Evolutionary conservation across 2,888 invertebrate genomes (phyloP).

Genomic region (Drosophila cognata): DNA sequence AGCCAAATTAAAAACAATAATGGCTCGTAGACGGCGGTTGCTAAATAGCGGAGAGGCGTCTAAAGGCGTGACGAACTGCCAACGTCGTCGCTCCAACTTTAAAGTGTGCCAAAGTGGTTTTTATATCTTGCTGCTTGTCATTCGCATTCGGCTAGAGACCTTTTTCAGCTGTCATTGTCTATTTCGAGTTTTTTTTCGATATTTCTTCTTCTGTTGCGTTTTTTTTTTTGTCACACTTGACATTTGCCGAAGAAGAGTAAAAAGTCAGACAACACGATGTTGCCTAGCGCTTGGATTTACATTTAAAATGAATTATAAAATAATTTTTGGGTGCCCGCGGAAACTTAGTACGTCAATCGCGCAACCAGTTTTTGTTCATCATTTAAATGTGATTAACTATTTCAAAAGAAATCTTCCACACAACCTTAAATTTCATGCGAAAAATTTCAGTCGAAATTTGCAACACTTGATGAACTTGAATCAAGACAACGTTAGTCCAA

Average conservation of each 20-base stretch:
- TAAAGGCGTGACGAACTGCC: slow-evolving; percentile 76
- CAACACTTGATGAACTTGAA: slow-evolving; percentile 16
- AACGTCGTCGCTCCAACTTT: slow-evolving; percentile 58
- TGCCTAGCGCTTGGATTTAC: slow-evolving; percentile 51
- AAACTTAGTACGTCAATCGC: slow-evolving; percentile 63
- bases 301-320: slow-evolving; percentile 63
- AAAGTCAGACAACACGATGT: slow-evolving; percentile 38
- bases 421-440: slow-evolving; percentile 40
- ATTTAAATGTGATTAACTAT: slow-evolving; percentile 53
- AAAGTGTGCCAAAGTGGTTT: slow-evolving; percentile 65
- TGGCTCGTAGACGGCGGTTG: slow-evolving; percentile 53
- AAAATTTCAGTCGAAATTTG: slow-evolving; percentile 26
- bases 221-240: slow-evolving; percentile 59
- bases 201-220: slow-evolving; percentile 17
- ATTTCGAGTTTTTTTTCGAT: slow-evolving; percentile 51
- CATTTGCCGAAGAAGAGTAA: slow-evolving; percentile 65
- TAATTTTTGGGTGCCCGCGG: slow-evolving; percentile 35
- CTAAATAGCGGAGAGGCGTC: slow-evolving; percentile 65
- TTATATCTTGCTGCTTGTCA: slow-evolving; percentile 36
- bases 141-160: slow-evolving; percentile 57
- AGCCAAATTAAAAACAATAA: slow-evolving; percentile 72
- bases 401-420: slow-evolving; percentile 51
- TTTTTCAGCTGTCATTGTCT: slow-evolving; percentile 71
- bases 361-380: slow-evolving; percentile 63
- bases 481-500: slow-evolving; percentile 8